phyloP scores from a whole-genome alignment of 1,140 invertebrate species.

The Laupala kohalensis region DNA sequence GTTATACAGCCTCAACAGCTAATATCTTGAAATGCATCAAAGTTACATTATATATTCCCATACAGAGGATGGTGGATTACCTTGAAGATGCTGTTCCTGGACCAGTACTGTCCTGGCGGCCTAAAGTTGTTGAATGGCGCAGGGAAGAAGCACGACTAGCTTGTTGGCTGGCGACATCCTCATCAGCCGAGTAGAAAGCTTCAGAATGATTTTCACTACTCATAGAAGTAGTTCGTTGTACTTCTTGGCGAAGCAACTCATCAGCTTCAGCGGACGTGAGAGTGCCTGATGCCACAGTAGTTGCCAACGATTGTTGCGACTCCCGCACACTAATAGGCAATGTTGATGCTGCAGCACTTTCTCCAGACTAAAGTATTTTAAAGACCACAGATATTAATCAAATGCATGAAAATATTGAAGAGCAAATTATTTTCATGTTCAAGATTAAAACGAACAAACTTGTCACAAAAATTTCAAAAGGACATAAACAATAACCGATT shows the following conservation, averaged over 20 bases:
- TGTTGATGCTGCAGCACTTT: neutral
- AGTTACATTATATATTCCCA: no score
- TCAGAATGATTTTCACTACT: conserved; percentile 82
- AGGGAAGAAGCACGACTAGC: conserved; percentile 11
- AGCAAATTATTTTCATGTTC: no score
- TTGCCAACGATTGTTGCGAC: neutral
- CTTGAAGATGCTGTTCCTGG: no score
- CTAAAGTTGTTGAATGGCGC: conserved; percentile 19
- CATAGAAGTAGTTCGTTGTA: conserved; percentile 70
- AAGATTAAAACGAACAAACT: no score
- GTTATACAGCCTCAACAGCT: no score
- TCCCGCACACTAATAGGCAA: neutral
- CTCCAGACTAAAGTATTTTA: no score
- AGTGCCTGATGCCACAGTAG: neutral
- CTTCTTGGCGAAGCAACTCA: conserved; percentile 28
- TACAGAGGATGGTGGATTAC: no score
- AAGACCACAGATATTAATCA: no score
- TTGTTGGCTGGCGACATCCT: conserved; percentile 39
- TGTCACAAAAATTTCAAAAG: no score
- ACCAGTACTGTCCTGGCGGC: conserved; percentile 28
- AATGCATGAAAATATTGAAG: no score
- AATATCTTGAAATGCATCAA: no score
- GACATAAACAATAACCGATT: no score
- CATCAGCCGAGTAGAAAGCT: conserved; percentile 81
- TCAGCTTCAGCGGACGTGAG: neutral